These are phyloP conservation scores for Drosophila neocordata DNA, from an alignment of 1,140 invertebrate species.

Conservation along the genomic window DNA sequence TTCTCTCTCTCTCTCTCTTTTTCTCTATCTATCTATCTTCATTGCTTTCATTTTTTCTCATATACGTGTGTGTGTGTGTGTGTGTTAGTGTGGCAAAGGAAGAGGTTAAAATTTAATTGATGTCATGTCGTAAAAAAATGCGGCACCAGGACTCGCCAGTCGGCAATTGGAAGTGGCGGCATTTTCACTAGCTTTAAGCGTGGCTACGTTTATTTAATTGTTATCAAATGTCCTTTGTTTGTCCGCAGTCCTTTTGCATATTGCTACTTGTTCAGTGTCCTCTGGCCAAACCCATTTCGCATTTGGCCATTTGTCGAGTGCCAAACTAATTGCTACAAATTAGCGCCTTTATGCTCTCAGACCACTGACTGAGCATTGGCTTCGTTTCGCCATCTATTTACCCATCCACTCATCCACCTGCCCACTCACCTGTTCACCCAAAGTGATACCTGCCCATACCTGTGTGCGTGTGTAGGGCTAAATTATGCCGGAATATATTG, in stretches of 20 bases:
- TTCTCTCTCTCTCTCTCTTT: not conserved
- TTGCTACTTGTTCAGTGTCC: slow-evolving; percentile 25
- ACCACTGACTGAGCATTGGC: slow-evolving; percentile 43
- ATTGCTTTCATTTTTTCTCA: not conserved
- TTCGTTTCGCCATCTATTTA: slow-evolving; percentile 23
- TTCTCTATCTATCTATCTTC: not conserved
- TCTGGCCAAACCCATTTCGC: slow-evolving; percentile 10
- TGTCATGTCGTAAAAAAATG: slow-evolving; percentile 72
- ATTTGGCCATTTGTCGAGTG: slow-evolving; percentile 32
- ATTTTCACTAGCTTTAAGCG: slow-evolving; percentile 42
- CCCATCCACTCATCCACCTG: not conserved
- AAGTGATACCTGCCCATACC: not conserved
- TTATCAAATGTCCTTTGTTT: slow-evolving; percentile 63
- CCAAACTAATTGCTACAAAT: slow-evolving; percentile 76
- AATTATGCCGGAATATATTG: slow-evolving; percentile 49
- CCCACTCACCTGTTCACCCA: not conserved
- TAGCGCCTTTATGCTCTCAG: slow-evolving; percentile 72
- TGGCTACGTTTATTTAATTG: slow-evolving; percentile 57
- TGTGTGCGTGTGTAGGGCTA: slow-evolving; percentile 49
- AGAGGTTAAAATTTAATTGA: slow-evolving; percentile 75
- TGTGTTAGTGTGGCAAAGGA: slow-evolving; percentile 17
- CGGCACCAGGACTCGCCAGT: slow-evolving; percentile 33
- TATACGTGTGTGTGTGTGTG: slow-evolving; percentile 17
- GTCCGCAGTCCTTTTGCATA: slow-evolving; percentile 9
- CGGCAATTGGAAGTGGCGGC: slow-evolving; percentile 37